Percentiles rank a stretch among this genome's conserved stretches.
Evolutionary conservation across 92 coral and sea anemone species (phyloP).

Genomic region (Virgularia gustaviana): DNA sequence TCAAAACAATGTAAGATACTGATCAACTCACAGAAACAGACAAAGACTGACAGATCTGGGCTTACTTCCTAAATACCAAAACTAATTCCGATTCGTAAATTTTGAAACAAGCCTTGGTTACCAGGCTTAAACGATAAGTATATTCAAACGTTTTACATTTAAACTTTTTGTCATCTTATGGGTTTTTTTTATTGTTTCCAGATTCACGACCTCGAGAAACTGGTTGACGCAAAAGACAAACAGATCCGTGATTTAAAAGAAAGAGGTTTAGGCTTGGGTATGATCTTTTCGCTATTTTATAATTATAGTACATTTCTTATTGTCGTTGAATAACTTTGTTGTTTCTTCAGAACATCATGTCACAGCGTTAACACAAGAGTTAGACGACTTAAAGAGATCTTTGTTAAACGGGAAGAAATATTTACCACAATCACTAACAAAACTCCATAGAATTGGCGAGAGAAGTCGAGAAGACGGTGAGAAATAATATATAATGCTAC

Average conservation of each 20-base stretch:
- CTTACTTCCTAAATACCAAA: too few species aligned
- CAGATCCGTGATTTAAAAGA: constrained; percentile 63
- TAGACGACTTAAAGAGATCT: background rate
- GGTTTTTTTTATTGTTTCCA: background rate
- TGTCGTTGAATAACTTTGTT: background rate
- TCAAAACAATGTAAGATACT: constrained; percentile 24
- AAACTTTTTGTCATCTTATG: background rate
- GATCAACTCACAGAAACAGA: too few species aligned
- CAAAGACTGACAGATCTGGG: too few species aligned
- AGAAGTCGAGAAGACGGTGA: background rate
- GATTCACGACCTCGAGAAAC: background rate
- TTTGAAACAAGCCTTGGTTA: too few species aligned
- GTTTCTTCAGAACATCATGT: constrained; percentile 1
- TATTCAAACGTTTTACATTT: background rate
- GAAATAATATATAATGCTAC: background rate
- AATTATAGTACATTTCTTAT: background rate
- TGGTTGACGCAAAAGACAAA: constrained; percentile 63
- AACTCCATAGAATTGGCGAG: background rate
- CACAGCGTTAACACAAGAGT: constrained; percentile 2
- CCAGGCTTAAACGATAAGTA: too few species aligned
- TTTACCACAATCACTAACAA: background rate
- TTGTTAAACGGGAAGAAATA: background rate
- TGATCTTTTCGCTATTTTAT: background rate
- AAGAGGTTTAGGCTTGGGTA: constrained; percentile 47
- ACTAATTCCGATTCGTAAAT: too few species aligned